These are phyloP conservation scores for Poicephalus meyeri DNA, from an alignment of 2,113 vertebrate genomes.

Conservation along the genomic window DNA sequence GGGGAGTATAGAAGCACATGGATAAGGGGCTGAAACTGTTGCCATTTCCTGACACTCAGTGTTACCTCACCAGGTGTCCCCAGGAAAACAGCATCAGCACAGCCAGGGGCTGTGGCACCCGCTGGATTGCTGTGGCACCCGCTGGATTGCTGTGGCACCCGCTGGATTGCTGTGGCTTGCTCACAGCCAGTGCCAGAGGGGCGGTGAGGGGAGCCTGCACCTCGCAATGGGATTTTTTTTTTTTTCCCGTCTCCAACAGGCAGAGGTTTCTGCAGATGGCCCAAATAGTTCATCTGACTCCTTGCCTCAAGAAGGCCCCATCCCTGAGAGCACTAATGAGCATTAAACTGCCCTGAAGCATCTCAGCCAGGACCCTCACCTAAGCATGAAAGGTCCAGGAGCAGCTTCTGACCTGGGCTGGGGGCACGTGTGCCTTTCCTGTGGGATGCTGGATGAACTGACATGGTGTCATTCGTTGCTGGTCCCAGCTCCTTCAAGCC, in stretches of 20 bases:
- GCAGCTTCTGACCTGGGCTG: not conserved
- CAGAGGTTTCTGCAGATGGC: not conserved
- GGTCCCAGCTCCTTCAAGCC: not conserved
- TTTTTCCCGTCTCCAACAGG: rapidly evolving
- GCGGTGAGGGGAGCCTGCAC: not conserved
- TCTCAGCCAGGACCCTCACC: not conserved
- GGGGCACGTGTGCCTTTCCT: not conserved
- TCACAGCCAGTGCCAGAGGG: not conserved
- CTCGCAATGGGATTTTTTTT: not conserved
- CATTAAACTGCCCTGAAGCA: not conserved
- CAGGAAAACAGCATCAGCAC: not conserved
- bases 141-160: rapidly evolving
- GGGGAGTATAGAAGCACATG: rapidly evolving
- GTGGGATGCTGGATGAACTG: not conserved
- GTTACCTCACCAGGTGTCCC: not conserved
- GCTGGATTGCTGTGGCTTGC: rapidly evolving
- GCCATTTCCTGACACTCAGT: not conserved
- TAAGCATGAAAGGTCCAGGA: not conserved
- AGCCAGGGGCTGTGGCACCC: rapidly evolving
- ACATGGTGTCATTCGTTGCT: not conserved
- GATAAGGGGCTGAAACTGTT: not conserved
- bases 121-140: rapidly evolving
- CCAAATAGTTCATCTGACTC: not conserved
- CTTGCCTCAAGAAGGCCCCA: not conserved
- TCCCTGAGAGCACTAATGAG: not conserved